These are phyloP conservation scores for Chunga burmeisteri DNA, from an alignment of 2,113 vertebrate species.

Conservation along the genomic window DNA sequence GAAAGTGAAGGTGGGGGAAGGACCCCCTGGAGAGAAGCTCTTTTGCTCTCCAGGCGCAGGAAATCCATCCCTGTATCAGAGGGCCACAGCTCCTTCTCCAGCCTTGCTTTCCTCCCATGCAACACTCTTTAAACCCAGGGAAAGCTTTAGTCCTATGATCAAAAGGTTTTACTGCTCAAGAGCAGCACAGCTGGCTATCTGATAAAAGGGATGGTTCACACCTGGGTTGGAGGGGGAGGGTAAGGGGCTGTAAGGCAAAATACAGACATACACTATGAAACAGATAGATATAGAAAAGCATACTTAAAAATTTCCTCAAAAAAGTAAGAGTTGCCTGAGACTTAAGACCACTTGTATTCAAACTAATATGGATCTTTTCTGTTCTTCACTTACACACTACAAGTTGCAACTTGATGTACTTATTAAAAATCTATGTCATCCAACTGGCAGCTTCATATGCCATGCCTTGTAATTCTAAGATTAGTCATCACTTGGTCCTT, in stretches of 20 bases:
- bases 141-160: neutral
- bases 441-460: neutral
- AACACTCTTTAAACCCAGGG: neutral
- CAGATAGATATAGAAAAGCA: neutral
- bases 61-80: neutral
- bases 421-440: neutral
- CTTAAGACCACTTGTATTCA: neutral
- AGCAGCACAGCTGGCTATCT: neutral
- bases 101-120: neutral
- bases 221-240: neutral
- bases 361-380: neutral
- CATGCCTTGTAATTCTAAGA: neutral
- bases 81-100: neutral
- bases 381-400: neutral
- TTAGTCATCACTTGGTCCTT: slow-evolving; percentile 31
- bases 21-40: neutral
- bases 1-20: neutral
- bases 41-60: neutral
- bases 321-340: neutral
- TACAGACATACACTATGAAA: rapidly evolving
- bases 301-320: neutral
- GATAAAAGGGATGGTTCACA: neutral
- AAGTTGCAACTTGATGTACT: neutral
- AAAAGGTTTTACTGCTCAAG: neutral
- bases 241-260: neutral